Conservation (phyloP, 2,113 vertebrate species). For the Notarius quadriscutis region DNA sequence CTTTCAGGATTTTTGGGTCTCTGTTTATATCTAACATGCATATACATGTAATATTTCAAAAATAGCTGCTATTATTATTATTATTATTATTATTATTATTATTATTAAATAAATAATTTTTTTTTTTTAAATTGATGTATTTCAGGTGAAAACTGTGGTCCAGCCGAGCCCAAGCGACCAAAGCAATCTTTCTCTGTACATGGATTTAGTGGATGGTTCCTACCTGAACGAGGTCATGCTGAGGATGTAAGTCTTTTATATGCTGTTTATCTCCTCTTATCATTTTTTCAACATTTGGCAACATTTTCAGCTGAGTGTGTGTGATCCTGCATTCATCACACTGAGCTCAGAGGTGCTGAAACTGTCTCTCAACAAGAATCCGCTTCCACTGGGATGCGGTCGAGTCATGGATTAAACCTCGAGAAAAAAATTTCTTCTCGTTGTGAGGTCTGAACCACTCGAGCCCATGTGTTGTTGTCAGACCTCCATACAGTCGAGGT, state of each 20-base stretch:
- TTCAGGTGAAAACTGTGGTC: conserved; percentile 89
- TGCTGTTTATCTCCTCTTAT: neutral
- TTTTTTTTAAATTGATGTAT: too few species aligned
- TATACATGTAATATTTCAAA: too few species aligned
- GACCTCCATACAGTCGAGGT: neutral
- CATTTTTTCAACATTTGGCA: neutral
- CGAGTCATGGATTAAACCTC: neutral
- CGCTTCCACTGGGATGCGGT: neutral
- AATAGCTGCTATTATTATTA: too few species aligned
- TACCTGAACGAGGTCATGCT: conserved; percentile 95
- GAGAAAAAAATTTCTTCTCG: neutral
- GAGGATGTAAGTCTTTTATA: conserved; percentile 84
- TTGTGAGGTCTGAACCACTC: neutral
- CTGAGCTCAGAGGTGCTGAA: neutral
- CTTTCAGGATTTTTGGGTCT: too few species aligned
- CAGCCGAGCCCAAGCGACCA: conserved; percentile 78
- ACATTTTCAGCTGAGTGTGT: neutral
- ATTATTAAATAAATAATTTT: too few species aligned
- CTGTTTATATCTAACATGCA: too few species aligned
- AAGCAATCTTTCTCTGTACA: conserved; percentile 87
- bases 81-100: too few species aligned
- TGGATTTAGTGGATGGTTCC: conserved; percentile 90
- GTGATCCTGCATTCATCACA: neutral
- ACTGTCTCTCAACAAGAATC: neutral
- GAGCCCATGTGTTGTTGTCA: neutral